Evolutionary conservation across 2,888 invertebrate genomes (phyloP).

Genomic region (Dynastes maya): DNA sequence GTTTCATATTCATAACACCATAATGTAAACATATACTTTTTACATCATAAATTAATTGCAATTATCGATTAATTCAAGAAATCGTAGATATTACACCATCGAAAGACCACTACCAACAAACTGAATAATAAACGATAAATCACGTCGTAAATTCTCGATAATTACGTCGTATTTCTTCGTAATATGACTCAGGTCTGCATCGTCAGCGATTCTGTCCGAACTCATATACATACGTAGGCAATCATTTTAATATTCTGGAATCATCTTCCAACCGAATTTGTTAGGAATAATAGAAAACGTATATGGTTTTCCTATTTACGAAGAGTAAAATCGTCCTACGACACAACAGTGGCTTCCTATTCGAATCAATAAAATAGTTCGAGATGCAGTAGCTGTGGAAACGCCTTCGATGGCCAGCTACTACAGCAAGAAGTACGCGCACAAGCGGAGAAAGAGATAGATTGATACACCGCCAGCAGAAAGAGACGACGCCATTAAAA

Average conservation of each 20-base stretch:
- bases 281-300: neutral
- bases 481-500: neutral
- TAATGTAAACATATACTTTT: too few relatives aligned
- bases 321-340: neutral
- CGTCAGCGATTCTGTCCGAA: neutral
- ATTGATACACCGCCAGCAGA: neutral
- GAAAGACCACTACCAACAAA: too few relatives aligned
- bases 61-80: too few relatives aligned
- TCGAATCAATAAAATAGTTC: constrained; percentile 22
- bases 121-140: constrained; percentile 10
- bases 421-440: neutral
- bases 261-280: neutral
- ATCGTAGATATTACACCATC: too few relatives aligned
- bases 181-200: constrained; percentile 1
- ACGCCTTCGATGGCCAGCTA: neutral
- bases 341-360: neutral
- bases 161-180: constrained; percentile 17
- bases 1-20: too few relatives aligned
- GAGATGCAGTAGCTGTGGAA: neutral
- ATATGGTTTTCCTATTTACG: neutral
- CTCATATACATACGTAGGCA: neutral
- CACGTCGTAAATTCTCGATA: constrained; percentile 4
- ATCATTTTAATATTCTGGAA: neutral
- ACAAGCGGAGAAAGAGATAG: constrained; percentile 12
- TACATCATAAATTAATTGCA: too few relatives aligned